phyloP scores from a whole-genome alignment of 2,797 vertebrate genomes.

The Poecilia wingei region DNA sequence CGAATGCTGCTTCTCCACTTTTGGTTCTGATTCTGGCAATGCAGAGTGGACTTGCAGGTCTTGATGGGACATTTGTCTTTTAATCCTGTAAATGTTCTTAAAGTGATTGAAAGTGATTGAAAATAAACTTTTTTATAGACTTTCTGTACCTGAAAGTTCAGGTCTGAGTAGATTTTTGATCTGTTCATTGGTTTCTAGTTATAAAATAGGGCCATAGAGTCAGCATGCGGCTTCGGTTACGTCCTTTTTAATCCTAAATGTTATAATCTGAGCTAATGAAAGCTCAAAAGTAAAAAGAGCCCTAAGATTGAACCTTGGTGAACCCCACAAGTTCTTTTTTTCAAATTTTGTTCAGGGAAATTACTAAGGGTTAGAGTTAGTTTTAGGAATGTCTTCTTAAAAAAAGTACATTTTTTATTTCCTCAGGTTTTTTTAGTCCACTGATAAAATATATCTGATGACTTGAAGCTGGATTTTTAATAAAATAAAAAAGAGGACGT shows the following conservation, averaged over 20 bases:
- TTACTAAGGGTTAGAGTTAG: not conserved
- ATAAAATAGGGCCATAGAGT: too few relatives aligned
- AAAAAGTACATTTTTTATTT: not conserved
- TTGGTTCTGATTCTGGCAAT: not conserved
- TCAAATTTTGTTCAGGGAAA: not conserved
- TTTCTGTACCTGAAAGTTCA: not conserved
- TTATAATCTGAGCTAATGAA: not conserved
- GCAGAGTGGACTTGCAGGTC: not conserved
- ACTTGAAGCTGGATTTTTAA: not conserved
- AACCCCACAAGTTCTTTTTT: not conserved
- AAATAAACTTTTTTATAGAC: not conserved
- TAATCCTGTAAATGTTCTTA: not conserved
- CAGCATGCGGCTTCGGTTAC: too few relatives aligned
- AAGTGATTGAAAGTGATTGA: not conserved
- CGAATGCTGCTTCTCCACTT: not conserved
- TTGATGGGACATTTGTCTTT: not conserved
- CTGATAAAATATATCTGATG: too few relatives aligned
- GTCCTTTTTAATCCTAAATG: not conserved
- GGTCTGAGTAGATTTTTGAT: not conserved
- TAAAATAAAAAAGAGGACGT: not conserved
- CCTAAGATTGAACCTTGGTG: not conserved
- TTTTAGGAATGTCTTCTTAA: not conserved
- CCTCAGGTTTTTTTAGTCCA: not conserved
- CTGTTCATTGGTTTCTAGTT: not conserved
- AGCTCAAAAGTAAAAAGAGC: not conserved